Evolutionary conservation across 2,797 vertebrate species (phyloP).

Genomic region (Rhinichthys osculus): DNA sequence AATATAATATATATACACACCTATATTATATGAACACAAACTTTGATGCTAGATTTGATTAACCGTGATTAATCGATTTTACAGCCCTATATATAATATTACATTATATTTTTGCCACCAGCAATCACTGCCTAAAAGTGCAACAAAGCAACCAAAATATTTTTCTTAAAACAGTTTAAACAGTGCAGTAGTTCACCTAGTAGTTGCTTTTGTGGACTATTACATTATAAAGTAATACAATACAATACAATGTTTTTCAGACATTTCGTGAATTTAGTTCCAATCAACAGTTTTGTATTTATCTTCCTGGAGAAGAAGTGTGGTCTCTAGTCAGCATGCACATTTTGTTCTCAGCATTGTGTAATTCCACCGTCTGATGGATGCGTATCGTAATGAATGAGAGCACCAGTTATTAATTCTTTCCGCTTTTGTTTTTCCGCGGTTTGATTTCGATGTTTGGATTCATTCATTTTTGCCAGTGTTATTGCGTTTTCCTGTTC

Average conservation of each 20-base stretch:
- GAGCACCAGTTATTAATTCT: constrained; percentile 4
- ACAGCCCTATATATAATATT: too few relatives aligned
- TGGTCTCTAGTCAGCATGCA: not conserved
- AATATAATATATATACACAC: too few relatives aligned
- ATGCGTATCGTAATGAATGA: constrained; percentile 40
- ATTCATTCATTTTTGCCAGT: constrained; percentile 6
- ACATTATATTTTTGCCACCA: too few relatives aligned
- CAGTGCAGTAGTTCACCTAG: too few relatives aligned
- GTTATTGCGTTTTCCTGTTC: constrained; percentile 23
- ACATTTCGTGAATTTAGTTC: not conserved
- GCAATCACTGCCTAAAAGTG: not conserved
- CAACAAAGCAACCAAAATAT: not conserved
- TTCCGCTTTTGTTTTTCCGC: not conserved
- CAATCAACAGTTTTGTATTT: constrained; percentile 44
- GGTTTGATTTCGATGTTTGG: constrained; percentile 4
- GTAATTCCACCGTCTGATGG: not conserved
- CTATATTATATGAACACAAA: too few relatives aligned
- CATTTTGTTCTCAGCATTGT: constrained; percentile 10
- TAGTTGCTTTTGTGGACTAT: not conserved
- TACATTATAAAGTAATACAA: not conserved
- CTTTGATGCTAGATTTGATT: too few relatives aligned
- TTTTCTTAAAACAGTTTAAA: not conserved
- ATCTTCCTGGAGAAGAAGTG: constrained; percentile 34
- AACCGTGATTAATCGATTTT: too few relatives aligned
- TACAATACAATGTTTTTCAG: not conserved